These are phyloP conservation scores for Lepisosteus osseus DNA, from an alignment of 2,113 vertebrate species.

Conservation along the genomic window DNA sequence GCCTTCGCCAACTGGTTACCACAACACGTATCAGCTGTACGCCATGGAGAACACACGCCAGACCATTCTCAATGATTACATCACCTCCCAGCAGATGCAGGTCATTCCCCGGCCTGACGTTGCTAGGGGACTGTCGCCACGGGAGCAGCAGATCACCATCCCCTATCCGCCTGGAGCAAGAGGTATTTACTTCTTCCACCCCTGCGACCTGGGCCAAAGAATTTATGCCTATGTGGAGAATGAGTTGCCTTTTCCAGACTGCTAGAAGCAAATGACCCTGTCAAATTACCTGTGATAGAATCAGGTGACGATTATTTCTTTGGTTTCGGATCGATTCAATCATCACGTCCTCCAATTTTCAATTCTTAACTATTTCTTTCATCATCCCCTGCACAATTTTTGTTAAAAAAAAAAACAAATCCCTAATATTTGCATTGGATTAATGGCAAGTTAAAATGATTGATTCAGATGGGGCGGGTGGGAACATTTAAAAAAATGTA, in stretches of 20 bases:
- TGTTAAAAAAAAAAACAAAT: too few relatives aligned
- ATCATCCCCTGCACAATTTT: too few relatives aligned
- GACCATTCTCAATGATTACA: conserved; percentile 98
- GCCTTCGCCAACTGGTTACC: conserved; percentile 89
- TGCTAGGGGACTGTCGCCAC: conserved; percentile 82
- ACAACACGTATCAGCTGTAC: conserved; percentile 94
- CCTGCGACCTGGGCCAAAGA: neutral
- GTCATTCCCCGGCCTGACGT: conserved; percentile 87
- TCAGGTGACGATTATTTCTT: conserved; percentile 38
- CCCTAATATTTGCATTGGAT: neutral
- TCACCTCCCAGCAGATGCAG: conserved; percentile 98
- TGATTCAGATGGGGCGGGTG: neutral
- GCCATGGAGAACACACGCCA: conserved; percentile 97
- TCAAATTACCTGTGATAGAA: conserved; percentile 38
- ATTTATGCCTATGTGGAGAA: conserved; percentile 53
- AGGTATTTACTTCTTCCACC: conserved; percentile 60
- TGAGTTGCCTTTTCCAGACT: conserved; percentile 76
- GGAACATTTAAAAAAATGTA: neutral
- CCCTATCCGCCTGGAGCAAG: conserved; percentile 78
- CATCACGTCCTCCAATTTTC: too few relatives aligned
- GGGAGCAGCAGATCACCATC: conserved; percentile 82
- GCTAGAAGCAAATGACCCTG: conserved; percentile 75
- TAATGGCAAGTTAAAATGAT: neutral
- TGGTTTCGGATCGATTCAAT: too few relatives aligned
- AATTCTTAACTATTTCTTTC: too few relatives aligned